Evolutionary conservation across 1,140 invertebrate genomes (phyloP), one percentile per base, ranked within the genome.

Genomic region (Drosophila novamexicana): DNA sequence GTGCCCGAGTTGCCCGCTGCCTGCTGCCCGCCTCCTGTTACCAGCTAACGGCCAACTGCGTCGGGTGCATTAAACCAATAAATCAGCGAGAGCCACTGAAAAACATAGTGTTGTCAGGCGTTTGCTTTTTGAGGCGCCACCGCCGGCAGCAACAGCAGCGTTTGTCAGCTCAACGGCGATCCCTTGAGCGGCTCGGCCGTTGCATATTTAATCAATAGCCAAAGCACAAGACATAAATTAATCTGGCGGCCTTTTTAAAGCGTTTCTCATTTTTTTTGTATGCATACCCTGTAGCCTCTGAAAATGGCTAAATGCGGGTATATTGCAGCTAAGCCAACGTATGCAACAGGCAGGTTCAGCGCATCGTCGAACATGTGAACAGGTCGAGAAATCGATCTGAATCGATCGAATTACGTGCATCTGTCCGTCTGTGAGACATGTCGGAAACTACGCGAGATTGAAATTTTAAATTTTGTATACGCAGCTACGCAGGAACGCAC

Each of bases 151-250:
- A 10, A 22, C 42, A 44, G 36, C 49, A 40, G 32, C 65, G 37
- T 49, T 58, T 68, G 65, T 68, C 66, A 69, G 66, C 57, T 36
- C 54, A 18, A 5, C 22, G 3, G 22, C 22, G 22, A 18, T 16
- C 29, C 44, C 6, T 12, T 7, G 12, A 22, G 18, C 61, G 44
- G 42, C n/a, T 14, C 37, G 37, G 47, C 57, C 71, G 56, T 74
- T 81, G 81, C 81, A 90, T 85, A 90, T 90, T 90, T 90, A 90
- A 90, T 90, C 86, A 90, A 90, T 90, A 82, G 64, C 59, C 64
- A 52, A 58, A 61, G 73, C 79, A 77, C 57, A 76, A 88, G 75
- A 82, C 82, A 88, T 79, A 86, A 86, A 86, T 86, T 86, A 83
- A 86, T 86, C 79, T 86, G 65, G 64, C 37, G 47, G 69, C 50